Percentiles rank a stretch among this genome's conserved stretches.
phyloP scores from a whole-genome alignment of 1,140 invertebrate species.

The Drosophila sproati region DNA sequence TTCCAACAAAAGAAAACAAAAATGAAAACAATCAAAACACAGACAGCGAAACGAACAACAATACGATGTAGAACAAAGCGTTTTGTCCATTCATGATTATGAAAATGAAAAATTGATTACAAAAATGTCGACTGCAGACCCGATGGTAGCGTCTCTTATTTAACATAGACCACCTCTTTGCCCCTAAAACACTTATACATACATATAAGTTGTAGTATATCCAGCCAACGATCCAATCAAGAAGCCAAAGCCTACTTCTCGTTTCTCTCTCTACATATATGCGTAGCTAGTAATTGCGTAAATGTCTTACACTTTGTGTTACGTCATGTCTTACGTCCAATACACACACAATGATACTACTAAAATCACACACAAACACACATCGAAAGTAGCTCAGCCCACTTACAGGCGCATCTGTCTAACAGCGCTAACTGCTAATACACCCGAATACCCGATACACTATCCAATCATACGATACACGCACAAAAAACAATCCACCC shows the following conservation, averaged over 20 bases:
- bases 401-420: slow-evolving; percentile 2
- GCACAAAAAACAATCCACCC: slow-evolving; percentile 3
- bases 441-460: slow-evolving; percentile 11
- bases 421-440: neutral
- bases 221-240: slow-evolving; percentile 31
- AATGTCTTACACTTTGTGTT: slow-evolving; percentile 72
- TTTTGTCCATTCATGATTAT: slow-evolving; percentile 28
- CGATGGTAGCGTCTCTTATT: slow-evolving; percentile 82
- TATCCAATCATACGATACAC: slow-evolving; percentile 21
- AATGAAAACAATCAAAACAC: slow-evolving; percentile 22
- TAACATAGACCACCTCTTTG: slow-evolving; percentile 36
- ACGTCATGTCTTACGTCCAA: slow-evolving; percentile 72
- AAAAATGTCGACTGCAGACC: slow-evolving; percentile 80
- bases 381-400: slow-evolving; percentile 7
- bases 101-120: slow-evolving; percentile 11
- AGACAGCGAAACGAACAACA: slow-evolving; percentile 38
- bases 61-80: slow-evolving; percentile 36
- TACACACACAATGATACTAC: slow-evolving; percentile 40
- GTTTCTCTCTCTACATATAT: slow-evolving; percentile 17
- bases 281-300: slow-evolving; percentile 66
- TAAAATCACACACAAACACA: slow-evolving; percentile 31
- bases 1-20: slow-evolving; percentile 3
- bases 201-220: slow-evolving; percentile 28
- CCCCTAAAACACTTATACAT: slow-evolving; percentile 7
- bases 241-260: slow-evolving; percentile 10